Conservation (phyloP, 2,113 vertebrate genomes). For the Nothobranchius furzeri region DNA sequence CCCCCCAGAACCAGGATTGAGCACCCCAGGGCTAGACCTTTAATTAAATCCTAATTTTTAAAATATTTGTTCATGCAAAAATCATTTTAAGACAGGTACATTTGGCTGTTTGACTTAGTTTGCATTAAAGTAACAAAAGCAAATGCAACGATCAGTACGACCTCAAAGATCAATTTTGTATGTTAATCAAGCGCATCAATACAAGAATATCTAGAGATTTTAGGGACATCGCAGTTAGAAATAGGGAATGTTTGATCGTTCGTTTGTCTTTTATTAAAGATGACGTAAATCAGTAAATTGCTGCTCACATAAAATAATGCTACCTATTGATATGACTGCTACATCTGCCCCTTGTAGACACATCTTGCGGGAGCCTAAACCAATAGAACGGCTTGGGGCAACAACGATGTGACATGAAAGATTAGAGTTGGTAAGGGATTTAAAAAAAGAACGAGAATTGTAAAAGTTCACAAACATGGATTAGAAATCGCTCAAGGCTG, state of each 20-base stretch:
- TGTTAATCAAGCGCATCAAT: background rate
- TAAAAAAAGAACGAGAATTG: constrained; percentile 10
- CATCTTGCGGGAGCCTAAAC: constrained; percentile 24
- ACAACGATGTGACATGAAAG: constrained; percentile 28
- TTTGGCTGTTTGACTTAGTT: too few species aligned
- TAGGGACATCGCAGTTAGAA: background rate
- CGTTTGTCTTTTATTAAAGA: background rate
- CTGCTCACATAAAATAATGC: constrained; percentile 5
- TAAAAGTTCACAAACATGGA: constrained; percentile 40
- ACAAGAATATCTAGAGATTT: background rate
- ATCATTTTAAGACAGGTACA: too few species aligned
- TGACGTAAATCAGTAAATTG: background rate
- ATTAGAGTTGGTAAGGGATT: constrained; percentile 20
- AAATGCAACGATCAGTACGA: too few species aligned
- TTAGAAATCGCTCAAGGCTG: constrained; percentile 18
- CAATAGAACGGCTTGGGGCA: constrained; percentile 27
- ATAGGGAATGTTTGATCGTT: background rate
- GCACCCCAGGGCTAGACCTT: too few species aligned
- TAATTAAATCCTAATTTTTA: too few species aligned
- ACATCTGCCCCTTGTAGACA: constrained; percentile 5
- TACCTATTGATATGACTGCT: background rate
- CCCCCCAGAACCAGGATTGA: too few species aligned
- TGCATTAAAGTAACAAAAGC: too few species aligned
- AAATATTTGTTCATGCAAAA: too few species aligned
- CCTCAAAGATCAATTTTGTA: too few species aligned